These are phyloP conservation scores for Gryon sp. DNA, from an alignment of 1,140 invertebrate genomes.

Conservation along the genomic window DNA sequence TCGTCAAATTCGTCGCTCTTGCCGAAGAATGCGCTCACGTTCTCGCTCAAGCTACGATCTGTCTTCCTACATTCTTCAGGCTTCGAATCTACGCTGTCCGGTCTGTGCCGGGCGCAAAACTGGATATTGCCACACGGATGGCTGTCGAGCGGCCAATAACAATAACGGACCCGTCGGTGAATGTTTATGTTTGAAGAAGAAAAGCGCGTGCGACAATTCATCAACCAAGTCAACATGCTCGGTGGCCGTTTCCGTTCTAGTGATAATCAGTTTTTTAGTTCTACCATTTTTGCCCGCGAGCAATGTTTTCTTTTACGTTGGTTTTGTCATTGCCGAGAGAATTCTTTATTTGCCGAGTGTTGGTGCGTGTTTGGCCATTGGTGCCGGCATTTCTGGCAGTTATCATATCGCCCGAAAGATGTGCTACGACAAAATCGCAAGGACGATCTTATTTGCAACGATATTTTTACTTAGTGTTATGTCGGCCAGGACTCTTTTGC, in stretches of 20 bases:
- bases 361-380: slow-evolving; percentile 94
- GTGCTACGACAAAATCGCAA: slow-evolving; percentile 76
- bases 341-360: slow-evolving; percentile 97
- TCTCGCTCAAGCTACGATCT: slow-evolving; percentile 57
- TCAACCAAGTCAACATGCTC: slow-evolving; percentile 32
- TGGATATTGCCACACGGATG: slow-evolving; percentile 76
- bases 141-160: slow-evolving; percentile 78
- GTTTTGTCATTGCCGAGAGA: slow-evolving; percentile 97
- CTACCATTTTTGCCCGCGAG: slow-evolving; percentile 96
- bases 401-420: slow-evolving; percentile 71
- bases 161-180: slow-evolving; percentile 76
- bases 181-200: slow-evolving; percentile 73
- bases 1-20: slow-evolving; percentile 63
- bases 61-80: slow-evolving; percentile 64
- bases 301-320: slow-evolving; percentile 97
- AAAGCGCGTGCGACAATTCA: slow-evolving; percentile 26
- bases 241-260: slow-evolving; percentile 78
- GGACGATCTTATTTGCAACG: slow-evolving; percentile 78
- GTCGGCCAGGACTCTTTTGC: slow-evolving; percentile 85
- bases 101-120: slow-evolving; percentile 75
- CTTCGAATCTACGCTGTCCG: slow-evolving; percentile 66
- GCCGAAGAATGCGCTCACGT: slow-evolving; percentile 41
- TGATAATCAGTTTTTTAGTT: slow-evolving; percentile 88
- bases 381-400: slow-evolving; percentile 81
- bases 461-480: slow-evolving; percentile 86